Evolutionary conservation across 1,140 invertebrate genomes (phyloP), one percentile per base, ranked within the genome.

Genomic region (Drosophila fuyamai): DNA sequence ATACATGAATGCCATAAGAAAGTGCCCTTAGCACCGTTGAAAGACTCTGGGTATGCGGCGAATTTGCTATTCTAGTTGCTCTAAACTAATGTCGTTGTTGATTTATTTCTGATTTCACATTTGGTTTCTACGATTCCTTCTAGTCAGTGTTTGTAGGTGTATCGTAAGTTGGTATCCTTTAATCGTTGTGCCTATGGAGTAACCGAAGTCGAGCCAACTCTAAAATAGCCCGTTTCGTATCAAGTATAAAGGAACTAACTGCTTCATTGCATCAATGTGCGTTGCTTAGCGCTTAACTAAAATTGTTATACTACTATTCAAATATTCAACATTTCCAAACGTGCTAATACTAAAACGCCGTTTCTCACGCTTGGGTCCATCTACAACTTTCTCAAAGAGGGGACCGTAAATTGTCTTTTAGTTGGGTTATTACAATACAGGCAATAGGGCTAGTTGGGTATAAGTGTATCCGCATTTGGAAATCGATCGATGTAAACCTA

Each of bases 71-170:
- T 78, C 85, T 88, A 88, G 80, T 88, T 84, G 68, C 75, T 75
- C 77, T 84, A 81, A 80, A 81, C 90, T 91, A 91, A 84, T 90
- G 70, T 92, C 86, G 90, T 91, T 92, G 90, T 91, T 84, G 83
- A 79, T 81, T 91, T 57, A 76, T 73, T 51, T 76, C 66, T 61
- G 55, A 75, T 84, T 74, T 65, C 79, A 84, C 67, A 76, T 62
- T 58, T 72, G 77, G 71, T 56, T 82, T 27, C 68, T 71, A 50
- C 74, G 66, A 61, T 56, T 75, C 58, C 48, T 50, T 66, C 59
- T 75, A 76, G 56, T 66, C 61, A 51, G 48, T 83, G 51, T 48
- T 54, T 67, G 51, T 44, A 63, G 38, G 18, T 77, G 59, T 60
- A 76, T 35, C 55, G 44, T 47, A 75, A 48, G 65, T 60, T 54